Evolutionary conservation across 2,797 vertebrate species (phyloP), one percentile per base, ranked within the genome.

Genomic region (Poliocrania exsul): DNA sequence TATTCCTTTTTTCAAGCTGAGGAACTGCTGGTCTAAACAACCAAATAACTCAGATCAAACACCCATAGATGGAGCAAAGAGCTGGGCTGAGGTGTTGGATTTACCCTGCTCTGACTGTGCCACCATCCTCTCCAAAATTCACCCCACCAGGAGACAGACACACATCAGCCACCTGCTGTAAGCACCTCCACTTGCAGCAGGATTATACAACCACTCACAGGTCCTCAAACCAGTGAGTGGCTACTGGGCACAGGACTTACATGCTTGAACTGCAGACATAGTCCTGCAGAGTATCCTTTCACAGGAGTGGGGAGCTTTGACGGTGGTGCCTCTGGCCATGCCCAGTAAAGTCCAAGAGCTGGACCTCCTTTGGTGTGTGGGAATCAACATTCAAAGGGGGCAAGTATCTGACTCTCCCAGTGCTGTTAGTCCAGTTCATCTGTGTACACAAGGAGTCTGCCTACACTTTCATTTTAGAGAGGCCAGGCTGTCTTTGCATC

Each of bases 381-480:
- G 8, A 78, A 40, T 8, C 35, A 72, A 29, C 15, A 2, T 24
- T 40, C 26, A 51, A 73, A 47, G 11, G 28, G 33, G 31, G 5
- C 35, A 74, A 33, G 8, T 56, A 5, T 20, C 60, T 51, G 28
- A 5, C 23, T 44, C 16, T 54, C 24, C 31, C 26, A 23, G 60
- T 19, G 49, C n/a, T 80, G 0, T 33, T 37, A 31, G 8, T 51
- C 85, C 72, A 73, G 37, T 92, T 92, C 42, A 28, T 67, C 77
- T 67, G 84, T 60, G 37, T 60, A 90, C 85, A 95, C 60, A 70
- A 91, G 88, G 81, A 96, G 62, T 66, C 91, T 75, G 60, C 3
- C 81, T 83, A 26, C 3, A 6, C 38, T 69, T 96, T 74, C 57
- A 50, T 60, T 95, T 92, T 94, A 95, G 86, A 95, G 80, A 94